These are phyloP conservation scores for Hedya salicella DNA, from an alignment of 2,888 invertebrate genomes.

Conservation along the genomic window DNA sequence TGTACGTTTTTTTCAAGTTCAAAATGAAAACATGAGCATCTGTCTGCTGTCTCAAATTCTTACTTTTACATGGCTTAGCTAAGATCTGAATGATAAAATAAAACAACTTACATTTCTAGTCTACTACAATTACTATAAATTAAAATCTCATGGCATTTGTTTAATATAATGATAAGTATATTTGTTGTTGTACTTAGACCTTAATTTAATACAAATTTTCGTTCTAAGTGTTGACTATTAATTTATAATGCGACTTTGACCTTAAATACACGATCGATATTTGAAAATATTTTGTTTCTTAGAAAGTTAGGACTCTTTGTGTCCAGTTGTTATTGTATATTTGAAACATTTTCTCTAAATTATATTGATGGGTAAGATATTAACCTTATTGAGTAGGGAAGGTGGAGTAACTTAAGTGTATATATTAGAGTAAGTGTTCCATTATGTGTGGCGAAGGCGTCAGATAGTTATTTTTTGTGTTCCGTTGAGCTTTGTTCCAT, in stretches of 20 bases:
- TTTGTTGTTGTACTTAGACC: conserved; percentile 41
- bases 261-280: conserved; percentile 11
- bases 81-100: background rate
- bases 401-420: conserved; percentile 44
- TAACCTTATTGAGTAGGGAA: conserved; percentile 27
- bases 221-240: conserved; percentile 31
- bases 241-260: conserved; percentile 10
- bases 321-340: conserved; percentile 43
- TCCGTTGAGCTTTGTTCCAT: conserved; percentile 75
- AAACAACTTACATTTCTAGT: background rate
- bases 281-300: conserved; percentile 27
- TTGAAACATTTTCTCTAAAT: conserved; percentile 33
- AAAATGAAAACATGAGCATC: too few relatives aligned
- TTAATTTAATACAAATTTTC: conserved; percentile 32
- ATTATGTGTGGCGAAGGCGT: conserved; percentile 48
- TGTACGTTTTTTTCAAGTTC: too few relatives aligned
- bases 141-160: conserved; percentile 13
- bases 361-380: conserved; percentile 38
- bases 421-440: conserved; percentile 51
- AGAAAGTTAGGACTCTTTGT: conserved; percentile 39
- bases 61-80: too few relatives aligned
- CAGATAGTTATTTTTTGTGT: conserved; percentile 56
- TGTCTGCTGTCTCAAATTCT: too few relatives aligned
- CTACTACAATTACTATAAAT: conserved; percentile 5
- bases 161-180: conserved; percentile 32